These are phyloP conservation scores for Drosophila dives DNA, from an alignment of 2,888 invertebrate species.

Conservation along the genomic window DNA sequence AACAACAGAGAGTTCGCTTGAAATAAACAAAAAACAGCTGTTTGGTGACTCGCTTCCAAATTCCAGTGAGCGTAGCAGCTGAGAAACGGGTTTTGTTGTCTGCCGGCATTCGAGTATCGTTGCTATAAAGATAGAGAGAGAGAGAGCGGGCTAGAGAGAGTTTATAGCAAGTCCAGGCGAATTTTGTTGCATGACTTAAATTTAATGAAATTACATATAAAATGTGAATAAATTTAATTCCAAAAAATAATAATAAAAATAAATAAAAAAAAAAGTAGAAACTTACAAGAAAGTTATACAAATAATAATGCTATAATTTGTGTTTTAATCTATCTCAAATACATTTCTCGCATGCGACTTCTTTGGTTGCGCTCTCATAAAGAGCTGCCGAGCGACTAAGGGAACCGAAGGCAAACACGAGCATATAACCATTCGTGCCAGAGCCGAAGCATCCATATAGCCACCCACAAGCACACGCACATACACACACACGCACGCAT, in stretches of 20 bases:
- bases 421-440: conserved; percentile 28
- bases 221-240: not conserved
- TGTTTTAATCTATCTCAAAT: not conserved
- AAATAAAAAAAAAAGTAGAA: not conserved
- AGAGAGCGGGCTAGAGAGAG: not conserved
- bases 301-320: not conserved
- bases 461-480: conserved; percentile 52
- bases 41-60: conserved; percentile 40
- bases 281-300: not conserved
- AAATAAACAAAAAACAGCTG: conserved; percentile 80
- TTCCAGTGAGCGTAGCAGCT: conserved; percentile 57
- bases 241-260: not conserved
- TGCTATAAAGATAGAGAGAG: conserved; percentile 61
- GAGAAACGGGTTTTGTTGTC: conserved; percentile 40
- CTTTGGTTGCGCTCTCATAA: conserved; percentile 18
- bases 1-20: conserved; percentile 67
- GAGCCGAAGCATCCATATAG: conserved; percentile 50
- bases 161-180: conserved; percentile 55
- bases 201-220: not conserved
- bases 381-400: conserved; percentile 1
- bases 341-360: conserved; percentile 65
- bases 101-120: conserved; percentile 45
- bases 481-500: conserved; percentile 35
- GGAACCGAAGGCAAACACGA: conserved; percentile 37
- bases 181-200: conserved; percentile 1